These are phyloP conservation scores for Danaus melanippus DNA, from an alignment of 1,140 invertebrate species.

Conservation along the genomic window DNA sequence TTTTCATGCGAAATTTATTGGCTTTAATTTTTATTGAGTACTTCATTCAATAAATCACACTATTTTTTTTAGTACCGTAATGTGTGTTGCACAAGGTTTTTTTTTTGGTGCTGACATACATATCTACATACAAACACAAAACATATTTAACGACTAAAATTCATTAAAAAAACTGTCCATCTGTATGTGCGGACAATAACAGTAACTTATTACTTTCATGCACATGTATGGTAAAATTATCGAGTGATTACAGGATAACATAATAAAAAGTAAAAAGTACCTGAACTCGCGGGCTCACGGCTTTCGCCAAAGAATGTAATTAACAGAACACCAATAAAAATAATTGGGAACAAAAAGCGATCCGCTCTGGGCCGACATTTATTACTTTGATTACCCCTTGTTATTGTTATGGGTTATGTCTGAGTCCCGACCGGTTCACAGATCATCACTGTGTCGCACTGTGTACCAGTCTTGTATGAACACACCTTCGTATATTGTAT, in stretches of 20 bases:
- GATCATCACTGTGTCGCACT: constrained; percentile 9
- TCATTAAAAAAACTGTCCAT: no score
- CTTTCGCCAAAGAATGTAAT: constrained; percentile 56
- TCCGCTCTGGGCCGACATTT: constrained; percentile 48
- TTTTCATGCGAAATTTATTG: no score
- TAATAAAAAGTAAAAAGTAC: constrained; percentile 4
- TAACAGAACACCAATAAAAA: constrained; percentile 63
- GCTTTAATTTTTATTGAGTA: no score
- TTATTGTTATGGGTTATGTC: constrained; percentile 46
- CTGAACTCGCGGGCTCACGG: constrained; percentile 20
- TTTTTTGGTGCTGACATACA: no score
- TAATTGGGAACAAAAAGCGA: constrained; percentile 61
- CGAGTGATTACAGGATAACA: constrained; percentile 8
- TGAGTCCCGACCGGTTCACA: constrained; percentile 6
- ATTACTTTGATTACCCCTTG: constrained; percentile 59
- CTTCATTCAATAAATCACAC: no score
- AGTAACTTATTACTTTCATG: no score
- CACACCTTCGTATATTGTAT: constrained; percentile 2
- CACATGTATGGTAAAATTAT: constrained; percentile 4
- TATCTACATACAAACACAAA: no score
- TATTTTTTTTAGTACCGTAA: no score
- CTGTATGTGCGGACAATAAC: no score
- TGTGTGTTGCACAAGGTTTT: no score
- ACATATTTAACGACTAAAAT: no score
- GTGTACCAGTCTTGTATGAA: constrained; percentile 4